Evolutionary conservation across 2,888 invertebrate genomes (phyloP).

Genomic region (Pedicia rivosa): DNA sequence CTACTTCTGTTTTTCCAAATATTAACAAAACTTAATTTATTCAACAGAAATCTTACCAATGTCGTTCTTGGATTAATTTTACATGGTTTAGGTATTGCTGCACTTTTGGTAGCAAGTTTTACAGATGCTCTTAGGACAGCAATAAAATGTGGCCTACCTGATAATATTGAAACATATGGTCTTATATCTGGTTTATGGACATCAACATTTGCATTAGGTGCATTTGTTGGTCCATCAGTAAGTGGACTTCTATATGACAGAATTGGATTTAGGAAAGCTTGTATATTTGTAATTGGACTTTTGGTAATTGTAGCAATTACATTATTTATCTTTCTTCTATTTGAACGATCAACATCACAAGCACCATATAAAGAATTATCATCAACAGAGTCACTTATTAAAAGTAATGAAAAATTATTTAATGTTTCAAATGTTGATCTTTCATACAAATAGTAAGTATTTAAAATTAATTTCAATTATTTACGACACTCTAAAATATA

Average conservation of each 20-base stretch:
- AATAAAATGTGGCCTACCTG: slow-evolving; percentile 57
- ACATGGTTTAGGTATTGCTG: slow-evolving; percentile 71
- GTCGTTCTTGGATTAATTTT: slow-evolving; percentile 53
- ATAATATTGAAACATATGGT: slow-evolving; percentile 77
- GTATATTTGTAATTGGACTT: slow-evolving; percentile 46
- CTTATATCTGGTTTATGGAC: slow-evolving; percentile 84
- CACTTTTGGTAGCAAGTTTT: slow-evolving; percentile 73
- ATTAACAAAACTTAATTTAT: slow-evolving; percentile 4
- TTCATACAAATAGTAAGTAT: not conserved
- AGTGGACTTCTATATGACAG: slow-evolving; percentile 57
- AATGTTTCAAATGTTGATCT: too few relatives aligned
- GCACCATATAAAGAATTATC: slow-evolving; percentile 26
- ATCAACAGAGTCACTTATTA: slow-evolving; percentile 20
- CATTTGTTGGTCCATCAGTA: slow-evolving; percentile 66
- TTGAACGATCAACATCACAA: slow-evolving; percentile 13
- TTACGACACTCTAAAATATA: slow-evolving; percentile 6
- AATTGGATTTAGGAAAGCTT: slow-evolving; percentile 53
- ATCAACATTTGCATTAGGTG: slow-evolving; percentile 75
- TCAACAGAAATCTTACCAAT: slow-evolving; percentile 44
- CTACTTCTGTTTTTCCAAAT: not conserved
- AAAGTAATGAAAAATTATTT: slow-evolving; percentile 6
- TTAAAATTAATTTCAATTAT: slow-evolving; percentile 3
- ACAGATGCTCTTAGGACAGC: slow-evolving; percentile 66
- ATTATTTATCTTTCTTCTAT: slow-evolving; percentile 31
- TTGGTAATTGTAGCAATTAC: slow-evolving; percentile 16